phyloP scores from a whole-genome alignment of 2,113 vertebrate genomes.

The Progne subis region DNA sequence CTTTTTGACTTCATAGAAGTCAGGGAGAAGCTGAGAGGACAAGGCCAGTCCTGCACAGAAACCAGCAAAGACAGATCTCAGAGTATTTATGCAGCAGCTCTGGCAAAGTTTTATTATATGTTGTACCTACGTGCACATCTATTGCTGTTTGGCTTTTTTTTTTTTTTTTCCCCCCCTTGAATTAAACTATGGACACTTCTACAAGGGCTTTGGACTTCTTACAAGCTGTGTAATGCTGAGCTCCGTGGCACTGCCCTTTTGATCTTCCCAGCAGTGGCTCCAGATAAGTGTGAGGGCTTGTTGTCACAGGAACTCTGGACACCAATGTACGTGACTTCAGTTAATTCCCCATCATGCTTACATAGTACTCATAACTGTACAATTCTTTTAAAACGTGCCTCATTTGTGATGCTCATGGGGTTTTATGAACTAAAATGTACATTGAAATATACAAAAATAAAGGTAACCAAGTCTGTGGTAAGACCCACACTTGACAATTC shows the following conservation, averaged over 20 bases:
- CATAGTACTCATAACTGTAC: background rate
- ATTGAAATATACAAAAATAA: background rate
- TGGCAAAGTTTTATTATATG: background rate
- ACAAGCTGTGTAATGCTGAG: background rate
- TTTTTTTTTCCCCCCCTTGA: background rate
- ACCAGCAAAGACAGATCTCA: background rate
- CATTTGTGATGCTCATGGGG: background rate
- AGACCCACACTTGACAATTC: accelerated
- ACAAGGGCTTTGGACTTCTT: background rate
- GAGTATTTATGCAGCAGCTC: background rate
- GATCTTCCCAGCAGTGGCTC: background rate
- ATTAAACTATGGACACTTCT: background rate
- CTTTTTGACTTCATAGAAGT: background rate
- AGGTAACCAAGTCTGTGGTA: background rate
- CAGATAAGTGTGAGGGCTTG: background rate
- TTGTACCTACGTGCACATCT: background rate
- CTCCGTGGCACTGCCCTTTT: background rate
- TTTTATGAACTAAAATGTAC: background rate
- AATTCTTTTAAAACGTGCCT: background rate
- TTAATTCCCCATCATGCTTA: background rate
- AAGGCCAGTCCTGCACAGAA: background rate
- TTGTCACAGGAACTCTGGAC: background rate
- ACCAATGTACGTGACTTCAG: background rate
- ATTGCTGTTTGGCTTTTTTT: background rate
- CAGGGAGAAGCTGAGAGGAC: background rate